Evolutionary conservation across 2,888 invertebrate genomes (phyloP), one percentile per base, ranked within the genome.

Genomic region (Suillia variegata): DNA sequence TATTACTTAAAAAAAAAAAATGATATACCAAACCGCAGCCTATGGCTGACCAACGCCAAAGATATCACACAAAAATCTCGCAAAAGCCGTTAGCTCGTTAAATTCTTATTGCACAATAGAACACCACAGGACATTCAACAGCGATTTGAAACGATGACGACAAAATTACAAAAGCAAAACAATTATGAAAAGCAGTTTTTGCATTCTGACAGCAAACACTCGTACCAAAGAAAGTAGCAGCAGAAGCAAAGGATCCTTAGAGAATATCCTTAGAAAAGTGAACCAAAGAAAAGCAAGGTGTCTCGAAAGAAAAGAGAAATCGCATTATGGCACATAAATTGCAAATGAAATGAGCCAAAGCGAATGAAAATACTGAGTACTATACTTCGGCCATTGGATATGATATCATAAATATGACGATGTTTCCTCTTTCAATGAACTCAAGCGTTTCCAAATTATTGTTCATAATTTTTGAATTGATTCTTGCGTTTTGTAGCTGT

Each of bases 271-370:
- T 45, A 8, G 17, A 13, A 45, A 5, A 3, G 45, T 18, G 45
- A 18, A 45, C 17, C 18, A 45, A 17, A 38, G 38, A 38, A 17
- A 45, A 45, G 45, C 18, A 45, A 45, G 45, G 45, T 45, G 45
- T 45, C 45, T 45, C 45, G 45, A 20, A 49, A 24, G 51, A 59
- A 50, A 63, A 47, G 48, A 38, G n/a, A 54, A 48, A 54, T 8
- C 17, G 42, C 54, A 63, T 56, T 58, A 66, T 69, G 56, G 59
- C 68, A 63, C 75, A 75, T 77, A 77, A 77, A 77, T 76, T 75
- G 74, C 77, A 75, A 78, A 75, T 71, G 67, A 78, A 78, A 75
- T 78, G 77, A 77, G 75, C 71, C 77, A 78, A 72, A 73, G 61
- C 77, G 75, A 77, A 77, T 74, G 51, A 31, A 31, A 15, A 20